These are phyloP conservation scores for Allygus modestus DNA, from an alignment of 2,888 invertebrate genomes.

Conservation along the genomic window DNA sequence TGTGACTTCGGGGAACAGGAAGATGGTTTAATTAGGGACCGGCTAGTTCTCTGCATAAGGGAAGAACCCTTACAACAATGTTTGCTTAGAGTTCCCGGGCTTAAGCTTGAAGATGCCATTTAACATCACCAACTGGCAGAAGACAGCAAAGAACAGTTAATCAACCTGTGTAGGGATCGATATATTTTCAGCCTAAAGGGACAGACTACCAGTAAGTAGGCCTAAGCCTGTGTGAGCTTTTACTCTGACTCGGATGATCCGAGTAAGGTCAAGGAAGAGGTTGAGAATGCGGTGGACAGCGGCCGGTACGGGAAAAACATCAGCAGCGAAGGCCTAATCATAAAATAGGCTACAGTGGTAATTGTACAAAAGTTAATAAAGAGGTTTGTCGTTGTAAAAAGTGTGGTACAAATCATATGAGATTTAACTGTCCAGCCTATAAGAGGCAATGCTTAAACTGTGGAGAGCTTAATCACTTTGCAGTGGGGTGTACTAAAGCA, in stretches of 20 bases:
- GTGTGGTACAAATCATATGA: background rate
- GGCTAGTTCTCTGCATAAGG: slow-evolving; percentile 21
- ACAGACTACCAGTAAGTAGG: background rate
- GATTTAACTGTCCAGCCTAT: slow-evolving; percentile 4
- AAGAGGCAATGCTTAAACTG: slow-evolving; percentile 18
- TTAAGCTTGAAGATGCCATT: slow-evolving; percentile 50
- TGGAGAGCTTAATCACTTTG: slow-evolving; percentile 34
- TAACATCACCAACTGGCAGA: slow-evolving; percentile 30
- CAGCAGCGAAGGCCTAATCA: background rate
- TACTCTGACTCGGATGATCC: background rate
- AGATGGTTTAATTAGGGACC: slow-evolving; percentile 23
- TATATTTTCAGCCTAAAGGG: background rate
- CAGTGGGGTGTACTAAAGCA: background rate
- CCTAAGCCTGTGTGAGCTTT: background rate
- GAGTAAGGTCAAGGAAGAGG: background rate
- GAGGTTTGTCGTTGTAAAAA: slow-evolving; percentile 37
- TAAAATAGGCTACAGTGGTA: background rate
- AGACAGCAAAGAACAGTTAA: slow-evolving; percentile 14
- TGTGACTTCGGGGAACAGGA: slow-evolving; percentile 54
- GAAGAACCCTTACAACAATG: slow-evolving; percentile 51
- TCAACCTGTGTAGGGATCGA: background rate
- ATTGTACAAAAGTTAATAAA: background rate
- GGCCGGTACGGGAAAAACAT: background rate
- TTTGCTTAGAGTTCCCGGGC: slow-evolving; percentile 14
- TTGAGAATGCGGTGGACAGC: slow-evolving; percentile 8